These are phyloP conservation scores for Mellivora capensis DNA, from an alignment of 2,113 vertebrate species.

Conservation along the genomic window DNA sequence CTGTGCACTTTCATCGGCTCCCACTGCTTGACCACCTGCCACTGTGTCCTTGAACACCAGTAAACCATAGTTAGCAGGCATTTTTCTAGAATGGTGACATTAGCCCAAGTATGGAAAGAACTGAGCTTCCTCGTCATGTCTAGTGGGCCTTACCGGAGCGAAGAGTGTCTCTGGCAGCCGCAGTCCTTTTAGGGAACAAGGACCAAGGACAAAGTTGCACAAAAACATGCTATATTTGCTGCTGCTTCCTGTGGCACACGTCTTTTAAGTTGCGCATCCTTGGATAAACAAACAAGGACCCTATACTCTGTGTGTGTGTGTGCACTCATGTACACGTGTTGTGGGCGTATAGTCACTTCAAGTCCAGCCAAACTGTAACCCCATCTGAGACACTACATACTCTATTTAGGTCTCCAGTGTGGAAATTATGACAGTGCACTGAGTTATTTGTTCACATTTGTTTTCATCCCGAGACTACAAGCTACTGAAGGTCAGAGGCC, in stretches of 20 bases:
- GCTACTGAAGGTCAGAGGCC: neutral
- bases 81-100: neutral
- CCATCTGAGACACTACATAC: neutral
- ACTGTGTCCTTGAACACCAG: neutral
- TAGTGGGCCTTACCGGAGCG: neutral
- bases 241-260: neutral
- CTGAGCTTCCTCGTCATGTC: neutral
- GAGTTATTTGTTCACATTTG: neutral
- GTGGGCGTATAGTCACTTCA: neutral
- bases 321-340: neutral
- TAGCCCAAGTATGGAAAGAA: neutral
- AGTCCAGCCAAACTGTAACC: neutral
- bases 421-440: neutral
- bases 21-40: neutral
- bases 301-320: neutral
- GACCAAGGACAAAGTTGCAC: neutral
- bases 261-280: neutral
- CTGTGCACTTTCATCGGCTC: neutral
- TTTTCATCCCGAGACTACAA: neutral
- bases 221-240: neutral
- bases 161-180: neutral
- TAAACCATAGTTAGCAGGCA: neutral
- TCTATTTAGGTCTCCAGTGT: neutral
- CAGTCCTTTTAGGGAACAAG: neutral
- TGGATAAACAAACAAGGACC: slow-evolving; percentile 33